phyloP scores from a whole-genome alignment of 2,888 invertebrate genomes.

The Catocala fraxini region DNA sequence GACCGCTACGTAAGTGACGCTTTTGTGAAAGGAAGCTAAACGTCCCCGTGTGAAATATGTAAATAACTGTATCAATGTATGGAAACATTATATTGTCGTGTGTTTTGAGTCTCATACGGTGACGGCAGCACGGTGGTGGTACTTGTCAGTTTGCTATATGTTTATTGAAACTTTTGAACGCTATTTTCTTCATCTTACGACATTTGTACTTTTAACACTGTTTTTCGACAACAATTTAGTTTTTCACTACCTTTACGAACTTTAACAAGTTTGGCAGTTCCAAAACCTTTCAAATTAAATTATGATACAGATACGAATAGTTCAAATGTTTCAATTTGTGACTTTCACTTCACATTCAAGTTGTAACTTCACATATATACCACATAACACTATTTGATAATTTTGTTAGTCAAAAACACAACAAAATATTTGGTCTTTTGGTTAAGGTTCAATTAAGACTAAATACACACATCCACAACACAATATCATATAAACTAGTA shows the following conservation, averaged over 20 bases:
- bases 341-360: not conserved
- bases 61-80: constrained; percentile 74
- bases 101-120: constrained; percentile 54
- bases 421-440: too few relatives aligned
- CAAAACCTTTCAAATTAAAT: not conserved
- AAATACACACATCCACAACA: too few relatives aligned
- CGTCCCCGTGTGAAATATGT: constrained; percentile 70
- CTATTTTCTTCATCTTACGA: not conserved
- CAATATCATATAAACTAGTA: too few relatives aligned
- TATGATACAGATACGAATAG: not conserved
- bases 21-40: constrained; percentile 66
- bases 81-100: constrained; percentile 58
- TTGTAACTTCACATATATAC: too few relatives aligned
- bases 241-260: too few relatives aligned
- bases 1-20: constrained; percentile 82
- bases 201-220: too few relatives aligned
- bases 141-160: constrained; percentile 33
- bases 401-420: too few relatives aligned
- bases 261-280: too few relatives aligned
- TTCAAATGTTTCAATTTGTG: too few relatives aligned
- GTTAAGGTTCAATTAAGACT: too few relatives aligned
- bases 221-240: too few relatives aligned
- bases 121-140: constrained; percentile 49
- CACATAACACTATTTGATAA: too few relatives aligned
- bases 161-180: constrained; percentile 36